Percentiles rank a stretch among this genome's conserved stretches.
Evolutionary conservation across 2,797 vertebrate species (phyloP).

Genomic region (Protosalanx chinensis): DNA sequence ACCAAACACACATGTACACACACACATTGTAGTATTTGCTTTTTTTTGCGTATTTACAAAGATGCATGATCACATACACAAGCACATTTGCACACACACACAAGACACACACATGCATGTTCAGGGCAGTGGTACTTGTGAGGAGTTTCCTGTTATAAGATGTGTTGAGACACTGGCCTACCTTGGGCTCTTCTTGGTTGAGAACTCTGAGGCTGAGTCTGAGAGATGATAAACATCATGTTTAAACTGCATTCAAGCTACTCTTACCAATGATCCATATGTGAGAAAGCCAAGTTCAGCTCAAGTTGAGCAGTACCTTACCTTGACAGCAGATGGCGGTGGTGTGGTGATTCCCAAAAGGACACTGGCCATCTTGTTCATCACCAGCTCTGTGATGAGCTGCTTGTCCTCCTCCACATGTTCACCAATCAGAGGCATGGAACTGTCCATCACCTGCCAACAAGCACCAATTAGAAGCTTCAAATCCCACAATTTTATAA

Average conservation of each 20-base stretch:
- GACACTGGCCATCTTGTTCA: conserved; percentile 84
- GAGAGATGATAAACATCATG: background rate
- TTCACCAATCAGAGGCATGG: conserved; percentile 94
- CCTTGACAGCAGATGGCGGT: conserved; percentile 74
- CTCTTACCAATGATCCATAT: too few species aligned
- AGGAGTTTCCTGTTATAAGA: background rate
- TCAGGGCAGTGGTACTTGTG: background rate
- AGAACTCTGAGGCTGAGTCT: conserved; percentile 65
- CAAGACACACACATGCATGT: background rate
- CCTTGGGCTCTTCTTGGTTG: conserved; percentile 76
- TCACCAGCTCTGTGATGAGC: conserved; percentile 88
- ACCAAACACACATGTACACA: background rate
- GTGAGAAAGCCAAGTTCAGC: too few species aligned
- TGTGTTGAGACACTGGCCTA: conserved; percentile 43
- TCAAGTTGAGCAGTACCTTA: conserved; percentile 20
- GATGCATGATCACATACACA: background rate
- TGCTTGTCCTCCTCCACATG: conserved; percentile 92
- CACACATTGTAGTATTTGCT: too few species aligned
- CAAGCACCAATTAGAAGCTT: conserved; percentile 6
- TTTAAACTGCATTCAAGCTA: background rate
- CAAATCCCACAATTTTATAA: background rate
- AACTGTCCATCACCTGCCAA: conserved; percentile 94
- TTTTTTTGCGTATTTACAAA: background rate
- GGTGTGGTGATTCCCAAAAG: conserved; percentile 73
- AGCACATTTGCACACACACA: background rate